phyloP scores from a whole-genome alignment of 2,113 vertebrate genomes.

The Zosterops pallidus region DNA sequence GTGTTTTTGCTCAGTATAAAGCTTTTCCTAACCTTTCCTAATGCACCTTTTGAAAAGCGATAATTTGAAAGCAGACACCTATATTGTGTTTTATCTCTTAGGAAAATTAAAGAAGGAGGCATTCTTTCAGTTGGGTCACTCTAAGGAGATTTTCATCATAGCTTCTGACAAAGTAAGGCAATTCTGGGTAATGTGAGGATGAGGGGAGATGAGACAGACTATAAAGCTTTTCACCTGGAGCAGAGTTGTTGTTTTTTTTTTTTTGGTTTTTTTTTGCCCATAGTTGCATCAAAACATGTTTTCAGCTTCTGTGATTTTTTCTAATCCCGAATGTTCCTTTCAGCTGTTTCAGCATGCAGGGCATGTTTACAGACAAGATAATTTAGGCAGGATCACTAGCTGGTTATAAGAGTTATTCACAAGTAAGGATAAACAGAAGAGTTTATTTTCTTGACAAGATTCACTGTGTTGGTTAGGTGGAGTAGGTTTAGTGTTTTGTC shows the following conservation, averaged over 20 bases:
- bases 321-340: conserved; percentile 44
- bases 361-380: conserved; percentile 18
- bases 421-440: conserved; percentile 42
- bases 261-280: not conserved
- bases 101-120: not conserved
- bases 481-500: not conserved
- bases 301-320: conserved; percentile 14
- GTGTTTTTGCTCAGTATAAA: not conserved
- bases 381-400: conserved; percentile 15
- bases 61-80: not conserved
- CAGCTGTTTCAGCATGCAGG: conserved; percentile 42
- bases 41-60: not conserved
- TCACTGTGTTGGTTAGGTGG: not conserved
- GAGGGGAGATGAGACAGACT: not conserved
- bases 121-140: not conserved
- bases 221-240: conserved; percentile 29
- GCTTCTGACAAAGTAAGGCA: not conserved
- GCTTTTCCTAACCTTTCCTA: not conserved
- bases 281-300: conserved; percentile 16
- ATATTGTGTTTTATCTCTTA: not conserved
- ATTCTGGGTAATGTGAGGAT: not conserved
- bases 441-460: conserved; percentile 40
- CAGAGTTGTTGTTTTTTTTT: not conserved
- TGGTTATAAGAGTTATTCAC: conserved; percentile 20
- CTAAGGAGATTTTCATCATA: not conserved